Evolutionary conservation across 2,113 vertebrate species (phyloP).

Genomic region (Ailurus styani): DNA sequence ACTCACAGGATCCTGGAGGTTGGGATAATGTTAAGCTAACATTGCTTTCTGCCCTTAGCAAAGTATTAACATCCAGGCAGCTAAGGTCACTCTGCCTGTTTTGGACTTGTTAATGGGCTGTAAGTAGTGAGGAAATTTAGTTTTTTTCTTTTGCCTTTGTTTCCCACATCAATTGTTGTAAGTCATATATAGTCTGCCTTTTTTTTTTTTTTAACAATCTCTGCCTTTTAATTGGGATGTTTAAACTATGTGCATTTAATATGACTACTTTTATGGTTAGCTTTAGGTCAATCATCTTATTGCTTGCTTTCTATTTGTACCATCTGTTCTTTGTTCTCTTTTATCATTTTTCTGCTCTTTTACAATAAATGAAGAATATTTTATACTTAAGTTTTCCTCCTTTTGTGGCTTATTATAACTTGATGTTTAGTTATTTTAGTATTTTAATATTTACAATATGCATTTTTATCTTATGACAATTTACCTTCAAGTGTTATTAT

Average conservation of each 20-base stretch:
- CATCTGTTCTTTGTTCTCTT: not conserved
- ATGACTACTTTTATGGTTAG: not conserved
- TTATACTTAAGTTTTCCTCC: not conserved
- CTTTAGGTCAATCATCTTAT: not conserved
- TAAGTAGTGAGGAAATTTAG: not conserved
- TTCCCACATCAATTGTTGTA: not conserved
- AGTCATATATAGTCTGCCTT: not conserved
- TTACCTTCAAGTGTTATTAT: not conserved
- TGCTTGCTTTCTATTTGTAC: not conserved
- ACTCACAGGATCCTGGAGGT: not conserved
- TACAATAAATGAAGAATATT: not conserved
- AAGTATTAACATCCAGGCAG: not conserved
- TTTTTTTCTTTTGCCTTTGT: not conserved
- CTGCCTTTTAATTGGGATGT: not conserved
- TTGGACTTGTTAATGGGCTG: not conserved
- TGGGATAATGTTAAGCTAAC: not conserved
- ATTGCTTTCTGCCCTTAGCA: not conserved
- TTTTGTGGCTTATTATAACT: not conserved
- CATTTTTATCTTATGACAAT: not conserved
- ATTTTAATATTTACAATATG: not conserved
- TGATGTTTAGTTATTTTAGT: not conserved
- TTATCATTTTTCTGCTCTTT: not conserved
- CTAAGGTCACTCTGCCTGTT: not conserved
- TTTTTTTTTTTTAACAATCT: not conserved
- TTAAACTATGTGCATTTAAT: not conserved